phyloP scores from a whole-genome alignment of 2,113 vertebrate species.

The Hippocampus barbouri region DNA sequence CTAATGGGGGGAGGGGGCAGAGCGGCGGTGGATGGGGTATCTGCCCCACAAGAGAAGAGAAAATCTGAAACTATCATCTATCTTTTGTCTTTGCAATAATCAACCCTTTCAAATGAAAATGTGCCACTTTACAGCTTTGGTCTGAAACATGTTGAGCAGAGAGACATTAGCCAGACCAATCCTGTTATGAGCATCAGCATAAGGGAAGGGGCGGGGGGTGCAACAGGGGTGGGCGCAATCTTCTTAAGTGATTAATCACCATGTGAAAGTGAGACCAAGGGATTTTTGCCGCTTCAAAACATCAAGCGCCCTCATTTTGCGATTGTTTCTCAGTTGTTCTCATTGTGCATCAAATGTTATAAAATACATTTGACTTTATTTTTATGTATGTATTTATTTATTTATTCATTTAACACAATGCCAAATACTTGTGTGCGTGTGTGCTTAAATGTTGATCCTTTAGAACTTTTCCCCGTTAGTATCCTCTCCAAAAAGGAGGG shows the following conservation, averaged over 20 bases:
- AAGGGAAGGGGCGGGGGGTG: constrained; percentile 12
- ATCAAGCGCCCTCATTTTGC: constrained; percentile 9
- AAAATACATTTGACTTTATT: not conserved
- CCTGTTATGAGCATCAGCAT: constrained; percentile 66
- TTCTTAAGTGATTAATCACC: constrained; percentile 75
- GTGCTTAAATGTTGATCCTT: not conserved
- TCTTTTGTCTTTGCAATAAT: constrained; percentile 61
- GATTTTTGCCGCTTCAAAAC: constrained; percentile 50
- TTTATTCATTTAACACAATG: not conserved
- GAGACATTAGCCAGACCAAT: constrained; percentile 70
- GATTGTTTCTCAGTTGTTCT: constrained; percentile 13
- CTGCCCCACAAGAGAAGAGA: constrained; percentile 12
- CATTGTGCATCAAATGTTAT: not conserved
- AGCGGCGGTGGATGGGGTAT: no score
- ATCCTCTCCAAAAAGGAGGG: not conserved
- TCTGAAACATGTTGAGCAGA: constrained; percentile 54
- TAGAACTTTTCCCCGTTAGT: no score
- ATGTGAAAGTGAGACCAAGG: constrained; percentile 69
- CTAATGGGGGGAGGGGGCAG: not conserved
- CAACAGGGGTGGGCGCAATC: constrained; percentile 42
- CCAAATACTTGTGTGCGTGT: not conserved
- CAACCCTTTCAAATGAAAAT: constrained; percentile 67
- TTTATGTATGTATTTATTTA: no score
- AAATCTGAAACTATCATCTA: constrained; percentile 59
- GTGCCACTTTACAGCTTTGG: constrained; percentile 50